Conservation (phyloP, 2,113 vertebrate genomes). For the Sapajus apella region DNA sequence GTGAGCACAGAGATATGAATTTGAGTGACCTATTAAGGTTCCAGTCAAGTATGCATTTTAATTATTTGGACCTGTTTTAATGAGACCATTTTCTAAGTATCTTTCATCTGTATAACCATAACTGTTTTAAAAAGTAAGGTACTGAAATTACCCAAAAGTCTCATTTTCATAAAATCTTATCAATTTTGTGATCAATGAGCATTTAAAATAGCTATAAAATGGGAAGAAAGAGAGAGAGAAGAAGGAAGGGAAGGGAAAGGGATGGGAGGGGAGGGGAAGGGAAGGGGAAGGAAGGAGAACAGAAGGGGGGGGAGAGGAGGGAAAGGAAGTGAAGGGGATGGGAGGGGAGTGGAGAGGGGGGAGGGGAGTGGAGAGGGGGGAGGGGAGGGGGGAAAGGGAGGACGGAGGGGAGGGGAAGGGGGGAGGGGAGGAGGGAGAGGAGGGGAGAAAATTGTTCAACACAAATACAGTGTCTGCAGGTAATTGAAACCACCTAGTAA, state of each 20-base stretch:
- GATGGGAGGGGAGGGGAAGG: rapidly evolving
- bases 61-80: neutral
- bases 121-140: neutral
- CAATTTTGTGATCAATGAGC: neutral
- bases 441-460: neutral
- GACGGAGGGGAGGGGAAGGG: too few species aligned
- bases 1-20: neutral
- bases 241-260: neutral
- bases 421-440: neutral
- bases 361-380: rapidly evolving
- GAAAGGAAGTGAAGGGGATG: rapidly evolving
- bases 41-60: neutral
- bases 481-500: neutral
- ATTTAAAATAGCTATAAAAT: neutral
- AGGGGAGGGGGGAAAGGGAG: rapidly evolving
- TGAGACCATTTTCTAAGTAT: slow-evolving; percentile 9
- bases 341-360: neutral
- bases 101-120: neutral
- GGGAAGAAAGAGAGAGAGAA: too few species aligned
- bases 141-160: neutral
- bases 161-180: neutral
- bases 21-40: neutral
- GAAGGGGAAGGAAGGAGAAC: rapidly evolving
- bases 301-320: too few species aligned
- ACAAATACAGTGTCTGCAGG: neutral